phyloP scores from a whole-genome alignment of 1,140 invertebrate genomes.

The Orussus abietinus region DNA sequence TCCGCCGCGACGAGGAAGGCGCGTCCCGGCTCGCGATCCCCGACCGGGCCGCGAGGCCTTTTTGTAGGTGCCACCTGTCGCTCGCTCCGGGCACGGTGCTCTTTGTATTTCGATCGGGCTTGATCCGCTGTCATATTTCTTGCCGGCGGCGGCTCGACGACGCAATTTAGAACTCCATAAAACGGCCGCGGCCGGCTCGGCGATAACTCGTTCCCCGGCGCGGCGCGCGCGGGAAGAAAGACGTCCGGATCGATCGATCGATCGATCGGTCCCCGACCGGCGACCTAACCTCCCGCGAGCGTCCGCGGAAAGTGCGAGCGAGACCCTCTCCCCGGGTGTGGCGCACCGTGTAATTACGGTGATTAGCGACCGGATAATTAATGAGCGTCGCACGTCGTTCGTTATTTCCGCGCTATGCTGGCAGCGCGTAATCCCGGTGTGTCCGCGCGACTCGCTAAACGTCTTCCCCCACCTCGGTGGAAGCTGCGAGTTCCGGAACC shows the following conservation, averaged over 20 bases:
- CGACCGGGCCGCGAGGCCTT: slow-evolving; percentile 25
- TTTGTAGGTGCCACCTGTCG: slow-evolving; percentile 35
- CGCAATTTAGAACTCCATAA: slow-evolving; percentile 32
- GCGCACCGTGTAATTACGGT: slow-evolving; percentile 39
- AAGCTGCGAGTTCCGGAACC: too few relatives aligned
- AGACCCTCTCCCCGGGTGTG: slow-evolving; percentile 23
- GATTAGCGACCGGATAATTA: slow-evolving; percentile 40
- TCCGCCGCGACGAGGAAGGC: slow-evolving; percentile 7
- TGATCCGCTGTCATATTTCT: slow-evolving; percentile 39
- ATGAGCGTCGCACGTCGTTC: slow-evolving; percentile 42
- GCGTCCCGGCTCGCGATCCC: slow-evolving; percentile 33
- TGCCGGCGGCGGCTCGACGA: slow-evolving; percentile 24
- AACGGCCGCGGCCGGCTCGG: slow-evolving; percentile 2
- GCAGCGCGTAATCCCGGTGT: not conserved
- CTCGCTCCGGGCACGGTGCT: too few relatives aligned
- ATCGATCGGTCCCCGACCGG: too few relatives aligned
- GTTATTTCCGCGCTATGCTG: slow-evolving; percentile 43
- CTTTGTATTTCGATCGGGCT: slow-evolving; percentile 30
- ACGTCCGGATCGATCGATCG: too few relatives aligned
- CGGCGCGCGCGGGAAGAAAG: not conserved
- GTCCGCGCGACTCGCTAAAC: not conserved
- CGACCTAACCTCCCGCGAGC: not conserved
- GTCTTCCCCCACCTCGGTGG: too few relatives aligned
- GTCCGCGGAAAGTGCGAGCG: slow-evolving; percentile 5
- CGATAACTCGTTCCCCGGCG: too few relatives aligned